Conservation (phyloP, 1,140 invertebrate species). For the Lasioglossum albipes region DNA sequence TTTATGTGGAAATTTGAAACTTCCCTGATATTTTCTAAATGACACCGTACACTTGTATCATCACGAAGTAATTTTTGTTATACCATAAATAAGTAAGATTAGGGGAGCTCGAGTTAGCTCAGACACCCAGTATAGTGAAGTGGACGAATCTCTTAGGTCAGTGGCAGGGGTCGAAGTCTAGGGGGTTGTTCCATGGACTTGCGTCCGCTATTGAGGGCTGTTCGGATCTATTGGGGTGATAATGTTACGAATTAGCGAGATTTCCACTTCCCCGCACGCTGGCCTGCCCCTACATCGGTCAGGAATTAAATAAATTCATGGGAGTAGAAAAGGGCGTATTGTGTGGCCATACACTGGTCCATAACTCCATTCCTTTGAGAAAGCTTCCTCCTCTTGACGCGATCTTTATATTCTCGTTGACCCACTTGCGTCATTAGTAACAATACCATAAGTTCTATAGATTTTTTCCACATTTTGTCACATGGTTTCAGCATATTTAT, state of each 20-base stretch:
- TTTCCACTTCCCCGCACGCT: slow-evolving; percentile 67
- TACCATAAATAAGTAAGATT: background rate
- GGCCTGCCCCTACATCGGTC: slow-evolving; percentile 25
- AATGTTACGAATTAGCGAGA: slow-evolving; percentile 77
- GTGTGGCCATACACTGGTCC: background rate
- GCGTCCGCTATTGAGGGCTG: slow-evolving; percentile 69
- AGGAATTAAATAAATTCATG: slow-evolving; percentile 68
- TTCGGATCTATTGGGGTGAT: slow-evolving; percentile 75
- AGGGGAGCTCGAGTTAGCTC: too few relatives aligned
- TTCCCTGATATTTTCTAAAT: too few relatives aligned
- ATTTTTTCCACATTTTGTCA: too few relatives aligned
- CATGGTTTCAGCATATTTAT: too few relatives aligned
- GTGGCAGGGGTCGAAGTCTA: slow-evolving; percentile 61
- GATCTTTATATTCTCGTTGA: background rate
- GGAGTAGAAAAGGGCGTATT: background rate
- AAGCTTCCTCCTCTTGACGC: background rate
- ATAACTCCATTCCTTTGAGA: background rate
- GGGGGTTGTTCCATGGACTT: slow-evolving; percentile 65
- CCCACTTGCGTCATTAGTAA: background rate
- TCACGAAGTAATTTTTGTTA: too few relatives aligned
- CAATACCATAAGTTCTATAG: too few relatives aligned
- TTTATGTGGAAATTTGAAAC: too few relatives aligned
- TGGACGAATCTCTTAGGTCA: slow-evolving; percentile 71
- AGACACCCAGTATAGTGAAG: slow-evolving; percentile 34
- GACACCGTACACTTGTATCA: too few relatives aligned